Conservation (phyloP, 2,888 invertebrate species). For the Tetranychus truncatus region DNA sequence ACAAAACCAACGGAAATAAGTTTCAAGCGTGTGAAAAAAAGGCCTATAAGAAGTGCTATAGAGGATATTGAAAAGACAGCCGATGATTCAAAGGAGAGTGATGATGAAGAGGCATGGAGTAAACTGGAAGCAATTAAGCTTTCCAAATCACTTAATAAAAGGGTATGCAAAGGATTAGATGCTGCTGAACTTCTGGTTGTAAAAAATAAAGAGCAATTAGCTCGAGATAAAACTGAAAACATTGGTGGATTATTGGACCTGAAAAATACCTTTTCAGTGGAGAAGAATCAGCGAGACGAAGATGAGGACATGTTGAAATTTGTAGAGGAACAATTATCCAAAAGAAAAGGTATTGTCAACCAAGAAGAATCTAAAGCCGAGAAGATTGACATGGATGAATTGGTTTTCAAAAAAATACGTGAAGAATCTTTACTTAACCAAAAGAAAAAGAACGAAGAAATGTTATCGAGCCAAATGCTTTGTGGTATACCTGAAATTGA, state of each 20-base stretch:
- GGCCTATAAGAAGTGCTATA: background rate
- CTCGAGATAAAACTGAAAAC: background rate
- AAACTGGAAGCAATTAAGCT: background rate
- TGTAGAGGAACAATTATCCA: conserved; percentile 69
- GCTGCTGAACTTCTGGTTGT: background rate
- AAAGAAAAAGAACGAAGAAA: conserved; percentile 63
- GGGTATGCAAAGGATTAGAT: background rate
- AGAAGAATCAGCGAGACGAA: conserved; percentile 92
- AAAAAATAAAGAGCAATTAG: background rate
- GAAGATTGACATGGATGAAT: conserved; percentile 39
- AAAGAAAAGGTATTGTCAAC: conserved; percentile 48
- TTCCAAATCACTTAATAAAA: background rate
- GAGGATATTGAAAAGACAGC: background rate
- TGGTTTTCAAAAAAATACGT: conserved; percentile 59
- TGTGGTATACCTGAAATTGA: conserved; percentile 99
- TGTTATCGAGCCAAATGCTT: conserved; percentile 98
- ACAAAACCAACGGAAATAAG: background rate
- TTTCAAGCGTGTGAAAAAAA: background rate
- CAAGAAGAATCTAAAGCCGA: conserved; percentile 25
- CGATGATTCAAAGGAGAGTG: background rate
- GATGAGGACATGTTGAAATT: conserved; percentile 90
- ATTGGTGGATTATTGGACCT: conserved; percentile 41
- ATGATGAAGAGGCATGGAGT: background rate
- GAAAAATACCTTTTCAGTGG: conserved; percentile 90
- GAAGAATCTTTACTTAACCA: conserved; percentile 58